These are phyloP conservation scores for Trissonchulus latispiculum DNA, from an alignment of 2,888 invertebrate genomes.

Conservation along the genomic window DNA sequence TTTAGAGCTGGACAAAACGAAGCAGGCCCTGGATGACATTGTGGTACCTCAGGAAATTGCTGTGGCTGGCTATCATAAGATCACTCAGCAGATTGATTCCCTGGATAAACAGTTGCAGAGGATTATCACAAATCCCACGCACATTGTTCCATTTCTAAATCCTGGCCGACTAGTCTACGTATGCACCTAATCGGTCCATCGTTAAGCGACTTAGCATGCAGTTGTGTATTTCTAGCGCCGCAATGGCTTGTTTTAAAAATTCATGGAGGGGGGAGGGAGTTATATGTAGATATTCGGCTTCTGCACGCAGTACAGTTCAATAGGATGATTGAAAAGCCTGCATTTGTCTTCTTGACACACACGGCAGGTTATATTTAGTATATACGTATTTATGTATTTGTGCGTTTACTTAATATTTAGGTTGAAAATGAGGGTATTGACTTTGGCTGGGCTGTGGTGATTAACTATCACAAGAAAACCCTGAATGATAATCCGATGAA, in stretches of 20 bases:
- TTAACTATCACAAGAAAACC: slow-evolving; percentile 69
- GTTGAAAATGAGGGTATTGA: slow-evolving; percentile 51
- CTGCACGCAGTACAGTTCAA: too few species aligned
- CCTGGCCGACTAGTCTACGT: slow-evolving; percentile 86
- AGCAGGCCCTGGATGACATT: slow-evolving; percentile 57
- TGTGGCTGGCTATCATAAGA: slow-evolving; percentile 68
- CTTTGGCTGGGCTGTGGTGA: slow-evolving; percentile 92
- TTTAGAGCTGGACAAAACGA: slow-evolving; percentile 58
- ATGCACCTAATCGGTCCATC: too few species aligned
- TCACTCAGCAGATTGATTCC: slow-evolving; percentile 30
- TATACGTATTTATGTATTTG: too few species aligned
- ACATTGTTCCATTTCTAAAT: slow-evolving; percentile 83
- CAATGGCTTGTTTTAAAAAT: too few species aligned
- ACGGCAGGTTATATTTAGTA: too few species aligned
- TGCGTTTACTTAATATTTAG: too few species aligned
- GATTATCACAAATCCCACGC: slow-evolving; percentile 71
- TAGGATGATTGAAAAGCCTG: too few species aligned
- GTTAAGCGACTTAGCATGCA: too few species aligned
- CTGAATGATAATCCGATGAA: slow-evolving; percentile 52
- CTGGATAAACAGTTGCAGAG: slow-evolving; percentile 57
- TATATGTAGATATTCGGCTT: too few species aligned
- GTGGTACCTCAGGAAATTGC: slow-evolving; percentile 61
- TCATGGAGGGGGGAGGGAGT: too few species aligned
- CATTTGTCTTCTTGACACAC: too few species aligned
- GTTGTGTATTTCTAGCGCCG: too few species aligned